A percentile compares a stretch with the other conserved stretches of the same genome.
Evolutionary conservation across 2,797 vertebrate genomes (phyloP).

Genomic region (Sciurus carolinensis): DNA sequence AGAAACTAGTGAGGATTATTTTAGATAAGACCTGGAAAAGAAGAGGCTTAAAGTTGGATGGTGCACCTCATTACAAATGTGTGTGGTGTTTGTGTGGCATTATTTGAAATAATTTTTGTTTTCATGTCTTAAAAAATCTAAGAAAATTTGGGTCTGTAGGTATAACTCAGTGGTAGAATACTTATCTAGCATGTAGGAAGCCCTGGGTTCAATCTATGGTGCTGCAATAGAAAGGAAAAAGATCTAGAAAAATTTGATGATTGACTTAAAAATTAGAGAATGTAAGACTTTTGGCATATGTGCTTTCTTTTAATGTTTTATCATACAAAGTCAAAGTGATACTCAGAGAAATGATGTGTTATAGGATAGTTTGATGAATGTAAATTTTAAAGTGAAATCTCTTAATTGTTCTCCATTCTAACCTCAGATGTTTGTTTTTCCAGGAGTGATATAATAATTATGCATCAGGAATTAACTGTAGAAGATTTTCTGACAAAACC

Average conservation of each 20-base stretch:
- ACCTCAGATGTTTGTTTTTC: constrained; percentile 33
- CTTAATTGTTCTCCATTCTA: constrained; percentile 36
- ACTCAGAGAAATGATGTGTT: constrained; percentile 25
- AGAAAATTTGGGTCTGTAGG: background rate
- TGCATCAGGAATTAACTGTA: constrained; percentile 45
- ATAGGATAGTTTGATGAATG: background rate
- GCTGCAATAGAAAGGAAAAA: background rate
- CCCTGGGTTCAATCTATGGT: background rate
- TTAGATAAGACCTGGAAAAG: constrained; percentile 57
- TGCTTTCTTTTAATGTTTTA: constrained; percentile 53
- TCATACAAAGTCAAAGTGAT: constrained; percentile 10
- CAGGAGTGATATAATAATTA: constrained; percentile 68
- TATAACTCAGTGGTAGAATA: background rate
- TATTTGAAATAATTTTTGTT: constrained; percentile 20
- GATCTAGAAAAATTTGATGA: constrained; percentile 26
- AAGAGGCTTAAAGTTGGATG: background rate
- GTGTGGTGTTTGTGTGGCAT: background rate
- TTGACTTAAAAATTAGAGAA: constrained; percentile 59
- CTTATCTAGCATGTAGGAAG: background rate
- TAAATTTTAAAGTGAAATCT: constrained; percentile 56
- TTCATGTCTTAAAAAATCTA: constrained; percentile 43
- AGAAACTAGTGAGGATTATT: constrained; percentile 13
- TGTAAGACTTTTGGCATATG: constrained; percentile 18
- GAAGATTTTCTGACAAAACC: constrained; percentile 49
- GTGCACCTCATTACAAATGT: background rate